These are phyloP conservation scores for Alviniconcha marisindica DNA, from an alignment of 1,140 invertebrate species.

Conservation along the genomic window DNA sequence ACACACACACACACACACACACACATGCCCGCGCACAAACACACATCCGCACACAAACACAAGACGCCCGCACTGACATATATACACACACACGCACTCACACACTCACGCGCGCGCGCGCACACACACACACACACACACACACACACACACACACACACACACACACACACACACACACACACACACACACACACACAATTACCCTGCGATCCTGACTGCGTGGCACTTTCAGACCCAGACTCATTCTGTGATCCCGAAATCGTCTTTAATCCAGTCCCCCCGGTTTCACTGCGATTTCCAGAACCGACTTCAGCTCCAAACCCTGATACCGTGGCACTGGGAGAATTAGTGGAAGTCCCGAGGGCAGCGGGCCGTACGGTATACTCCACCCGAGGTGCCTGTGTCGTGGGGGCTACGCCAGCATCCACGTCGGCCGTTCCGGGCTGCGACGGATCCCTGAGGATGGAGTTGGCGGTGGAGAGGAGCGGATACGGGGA, in stretches of 20 bases:
- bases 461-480: neutral
- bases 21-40: neutral
- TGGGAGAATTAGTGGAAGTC: neutral
- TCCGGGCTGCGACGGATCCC: neutral
- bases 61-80: no score
- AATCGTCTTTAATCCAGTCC: no score
- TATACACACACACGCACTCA: neutral
- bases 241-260: neutral
- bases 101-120: neutral
- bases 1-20: constrained; percentile 33
- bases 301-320: neutral
- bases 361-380: neutral
- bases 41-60: neutral
- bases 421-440: neutral
- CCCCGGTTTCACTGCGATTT: no score
- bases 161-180: neutral
- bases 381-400: neutral
- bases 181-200: neutral
- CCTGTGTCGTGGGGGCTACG: neutral
- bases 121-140: neutral
- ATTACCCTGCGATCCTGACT: neutral
- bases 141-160: neutral
- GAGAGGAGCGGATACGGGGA: neutral
- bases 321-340: neutral
- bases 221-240: neutral